phyloP scores from a whole-genome alignment of 2,797 vertebrate genomes.

The Chelidonichthys spinosus region DNA sequence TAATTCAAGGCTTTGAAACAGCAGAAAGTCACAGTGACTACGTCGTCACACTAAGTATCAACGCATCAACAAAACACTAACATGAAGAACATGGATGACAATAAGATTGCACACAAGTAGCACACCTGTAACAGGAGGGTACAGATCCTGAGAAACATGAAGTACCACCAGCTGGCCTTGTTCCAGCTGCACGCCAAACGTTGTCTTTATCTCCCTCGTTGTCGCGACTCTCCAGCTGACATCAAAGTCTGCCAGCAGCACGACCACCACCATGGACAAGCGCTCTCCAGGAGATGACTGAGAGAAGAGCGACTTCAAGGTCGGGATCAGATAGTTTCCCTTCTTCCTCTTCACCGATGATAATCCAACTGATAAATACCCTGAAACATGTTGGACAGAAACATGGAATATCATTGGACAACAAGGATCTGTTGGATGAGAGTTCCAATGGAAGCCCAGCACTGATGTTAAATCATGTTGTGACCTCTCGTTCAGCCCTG shows the following conservation, averaged over 20 bases:
- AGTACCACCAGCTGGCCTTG: slow-evolving; percentile 85
- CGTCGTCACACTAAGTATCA: background rate
- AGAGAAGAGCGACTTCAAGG: slow-evolving; percentile 86
- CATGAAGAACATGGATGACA: background rate
- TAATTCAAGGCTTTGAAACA: background rate
- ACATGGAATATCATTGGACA: background rate
- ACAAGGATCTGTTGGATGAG: background rate
- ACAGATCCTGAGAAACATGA: slow-evolving; percentile 70
- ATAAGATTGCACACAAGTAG: background rate
- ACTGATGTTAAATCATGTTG: background rate
- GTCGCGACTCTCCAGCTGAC: slow-evolving; percentile 73
- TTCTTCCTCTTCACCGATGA: slow-evolving; percentile 79
- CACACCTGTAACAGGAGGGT: slow-evolving; percentile 78
- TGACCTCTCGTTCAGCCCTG: background rate
- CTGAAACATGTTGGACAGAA: slow-evolving; percentile 67
- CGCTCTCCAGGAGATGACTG: slow-evolving; percentile 84
- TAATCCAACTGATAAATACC: slow-evolving; percentile 86
- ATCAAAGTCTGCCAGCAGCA: slow-evolving; percentile 86
- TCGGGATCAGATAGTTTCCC: slow-evolving; percentile 83
- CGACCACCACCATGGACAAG: slow-evolving; percentile 86
- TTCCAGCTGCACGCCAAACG: slow-evolving; percentile 79
- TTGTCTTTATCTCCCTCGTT: slow-evolving; percentile 49
- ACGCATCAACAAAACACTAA: background rate
- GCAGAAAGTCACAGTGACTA: background rate
- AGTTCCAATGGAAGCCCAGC: background rate